phyloP scores from a whole-genome alignment of 2,797 vertebrate genomes.

The Parauchenoglanis ngamensis region DNA sequence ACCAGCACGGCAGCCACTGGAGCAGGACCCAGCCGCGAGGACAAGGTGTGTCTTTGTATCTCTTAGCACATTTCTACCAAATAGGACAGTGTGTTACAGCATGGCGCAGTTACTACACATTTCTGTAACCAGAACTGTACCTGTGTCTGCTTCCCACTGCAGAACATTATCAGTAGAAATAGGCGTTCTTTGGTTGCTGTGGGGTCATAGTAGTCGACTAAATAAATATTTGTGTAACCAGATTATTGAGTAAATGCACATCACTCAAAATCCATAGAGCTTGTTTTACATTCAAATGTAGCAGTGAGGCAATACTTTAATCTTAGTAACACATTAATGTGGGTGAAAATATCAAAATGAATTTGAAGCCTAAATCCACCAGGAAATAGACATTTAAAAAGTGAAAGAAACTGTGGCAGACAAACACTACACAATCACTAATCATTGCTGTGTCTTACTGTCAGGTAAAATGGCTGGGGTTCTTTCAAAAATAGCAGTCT shows the following conservation, averaged over 20 bases:
- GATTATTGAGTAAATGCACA: not conserved
- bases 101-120: not conserved
- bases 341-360: not conserved
- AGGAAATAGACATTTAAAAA: not conserved
- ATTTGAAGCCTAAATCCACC: not conserved
- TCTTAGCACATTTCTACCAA: not conserved
- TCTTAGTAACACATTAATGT: not conserved
- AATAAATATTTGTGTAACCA: not conserved
- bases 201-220: not conserved
- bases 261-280: not conserved
- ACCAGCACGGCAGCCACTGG: constrained; percentile 63
- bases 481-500: not conserved
- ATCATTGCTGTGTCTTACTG: not conserved
- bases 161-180: not conserved
- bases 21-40: constrained; percentile 73
- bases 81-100: constrained; percentile 6
- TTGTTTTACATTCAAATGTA: not conserved
- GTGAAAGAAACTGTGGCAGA: not conserved
- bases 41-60: constrained; percentile 73
- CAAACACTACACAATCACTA: not conserved
- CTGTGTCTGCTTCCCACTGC: not conserved
- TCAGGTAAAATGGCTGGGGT: not conserved
- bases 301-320: not conserved
- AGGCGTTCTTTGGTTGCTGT: not conserved
- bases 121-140: constrained; percentile 4